phyloP scores from a whole-genome alignment of 2,797 vertebrate genomes.

The Rhabdophis nuchalis region DNA sequence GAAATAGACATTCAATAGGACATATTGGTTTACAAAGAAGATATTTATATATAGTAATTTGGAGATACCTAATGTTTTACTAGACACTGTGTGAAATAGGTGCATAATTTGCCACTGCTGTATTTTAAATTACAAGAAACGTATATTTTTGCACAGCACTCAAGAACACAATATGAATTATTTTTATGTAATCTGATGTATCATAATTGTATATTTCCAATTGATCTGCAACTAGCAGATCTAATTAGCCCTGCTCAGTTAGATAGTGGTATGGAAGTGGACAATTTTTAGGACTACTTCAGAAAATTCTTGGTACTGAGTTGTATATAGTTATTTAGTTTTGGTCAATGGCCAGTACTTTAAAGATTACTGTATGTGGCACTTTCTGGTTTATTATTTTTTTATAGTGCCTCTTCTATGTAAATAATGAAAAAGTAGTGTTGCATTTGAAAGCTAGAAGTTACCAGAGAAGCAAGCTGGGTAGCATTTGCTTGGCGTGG shows the following conservation, averaged over 20 bases:
- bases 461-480: not conserved
- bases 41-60: constrained; percentile 41
- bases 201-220: constrained; percentile 40
- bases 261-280: constrained; percentile 14
- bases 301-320: constrained; percentile 23
- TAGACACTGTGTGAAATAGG: constrained; percentile 56
- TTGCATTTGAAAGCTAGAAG: constrained; percentile 30
- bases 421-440: constrained; percentile 19
- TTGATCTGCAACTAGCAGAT: constrained; percentile 6
- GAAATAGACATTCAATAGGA: constrained; percentile 42
- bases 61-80: constrained; percentile 48
- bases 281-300: not conserved
- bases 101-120: constrained; percentile 64
- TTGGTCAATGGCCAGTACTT: constrained; percentile 58
- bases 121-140: constrained; percentile 48
- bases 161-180: constrained; percentile 44
- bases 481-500: not conserved
- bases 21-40: constrained; percentile 31
- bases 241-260: constrained; percentile 12
- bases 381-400: constrained; percentile 47
- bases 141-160: constrained; percentile 55
- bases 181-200: constrained; percentile 34
- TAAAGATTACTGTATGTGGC: constrained; percentile 60
- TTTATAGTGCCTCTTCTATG: constrained; percentile 18
- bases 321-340: constrained; percentile 57